Percentiles rank a stretch among this genome's conserved stretches.
These are phyloP conservation scores for Scaptomyza parva DNA, from an alignment of 2,888 invertebrate genomes.

Conservation along the genomic window DNA sequence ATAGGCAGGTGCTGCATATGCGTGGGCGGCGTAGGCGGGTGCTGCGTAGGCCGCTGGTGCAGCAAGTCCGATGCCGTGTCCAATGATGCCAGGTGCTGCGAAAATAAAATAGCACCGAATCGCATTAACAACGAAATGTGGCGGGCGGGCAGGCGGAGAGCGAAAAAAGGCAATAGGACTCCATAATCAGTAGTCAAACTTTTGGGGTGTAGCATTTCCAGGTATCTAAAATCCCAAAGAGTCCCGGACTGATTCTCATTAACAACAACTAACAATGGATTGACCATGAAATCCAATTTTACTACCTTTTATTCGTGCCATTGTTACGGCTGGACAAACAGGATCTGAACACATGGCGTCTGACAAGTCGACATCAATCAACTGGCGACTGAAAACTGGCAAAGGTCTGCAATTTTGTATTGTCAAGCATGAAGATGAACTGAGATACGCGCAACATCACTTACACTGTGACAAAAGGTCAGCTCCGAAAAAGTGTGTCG, in stretches of 20 bases:
- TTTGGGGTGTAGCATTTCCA: background rate
- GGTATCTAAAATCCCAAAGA: constrained; percentile 21
- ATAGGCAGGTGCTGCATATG: constrained; percentile 55
- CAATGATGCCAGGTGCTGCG: constrained; percentile 74
- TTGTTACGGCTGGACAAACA: constrained; percentile 23
- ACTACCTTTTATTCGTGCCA: background rate
- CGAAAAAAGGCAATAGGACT: too few relatives aligned
- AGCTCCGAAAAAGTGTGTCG: background rate
- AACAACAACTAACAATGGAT: constrained; percentile 32
- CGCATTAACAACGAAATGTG: constrained; percentile 23
- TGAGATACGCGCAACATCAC: constrained; percentile 22
- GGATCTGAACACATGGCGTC: constrained; percentile 7
- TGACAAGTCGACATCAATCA: constrained; percentile 73
- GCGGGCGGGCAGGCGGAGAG: background rate
- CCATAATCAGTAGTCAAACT: background rate
- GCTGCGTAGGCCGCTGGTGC: constrained; percentile 53
- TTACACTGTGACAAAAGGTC: constrained; percentile 18
- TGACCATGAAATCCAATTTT: constrained; percentile 2
- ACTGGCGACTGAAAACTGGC: constrained; percentile 53
- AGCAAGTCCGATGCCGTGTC: constrained; percentile 73
- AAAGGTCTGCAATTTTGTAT: constrained; percentile 40
- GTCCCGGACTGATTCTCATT: background rate
- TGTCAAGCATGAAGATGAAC: constrained; percentile 35
- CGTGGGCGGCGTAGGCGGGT: constrained; percentile 48
- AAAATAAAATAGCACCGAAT: constrained; percentile 8